Conservation (phyloP, 2,113 vertebrate genomes). For the Corynorhinus townsendii region DNA sequence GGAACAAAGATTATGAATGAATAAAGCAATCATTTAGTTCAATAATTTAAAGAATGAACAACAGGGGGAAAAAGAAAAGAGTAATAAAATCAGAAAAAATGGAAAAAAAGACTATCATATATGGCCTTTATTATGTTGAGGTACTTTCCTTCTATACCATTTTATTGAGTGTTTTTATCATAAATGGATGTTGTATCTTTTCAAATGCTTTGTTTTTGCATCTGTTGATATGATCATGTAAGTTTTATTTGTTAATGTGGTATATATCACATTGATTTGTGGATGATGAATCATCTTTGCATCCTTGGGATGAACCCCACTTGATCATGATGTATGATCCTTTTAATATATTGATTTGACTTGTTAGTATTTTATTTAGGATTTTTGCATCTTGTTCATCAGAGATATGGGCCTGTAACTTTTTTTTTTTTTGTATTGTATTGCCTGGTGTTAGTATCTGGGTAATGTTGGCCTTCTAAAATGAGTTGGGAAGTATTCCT, state of each 20-base stretch:
- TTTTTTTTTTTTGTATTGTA: not conserved
- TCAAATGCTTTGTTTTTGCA: not conserved
- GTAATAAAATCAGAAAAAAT: not conserved
- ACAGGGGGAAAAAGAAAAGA: not conserved
- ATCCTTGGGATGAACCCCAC: not conserved
- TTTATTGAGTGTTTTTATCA: not conserved
- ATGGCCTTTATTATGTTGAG: not conserved
- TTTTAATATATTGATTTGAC: not conserved
- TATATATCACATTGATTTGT: not conserved
- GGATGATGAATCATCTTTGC: not conserved
- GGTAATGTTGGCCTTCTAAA: not conserved
- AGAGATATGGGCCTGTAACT: not conserved
- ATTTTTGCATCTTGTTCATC: not conserved
- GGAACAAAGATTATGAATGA: not conserved
- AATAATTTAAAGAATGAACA: conserved; percentile 5
- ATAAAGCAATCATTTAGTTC: not conserved
- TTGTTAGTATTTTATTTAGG: not conserved
- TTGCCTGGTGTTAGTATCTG: not conserved
- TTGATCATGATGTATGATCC: not conserved
- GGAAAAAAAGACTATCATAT: not conserved
- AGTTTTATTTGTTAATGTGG: not conserved
- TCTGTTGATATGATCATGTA: not conserved
- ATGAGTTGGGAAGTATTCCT: not conserved
- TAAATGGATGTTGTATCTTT: not conserved
- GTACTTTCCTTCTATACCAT: not conserved